phyloP scores from a whole-genome alignment of 2,797 vertebrate species.

The Kryptopterus vitreolus region DNA sequence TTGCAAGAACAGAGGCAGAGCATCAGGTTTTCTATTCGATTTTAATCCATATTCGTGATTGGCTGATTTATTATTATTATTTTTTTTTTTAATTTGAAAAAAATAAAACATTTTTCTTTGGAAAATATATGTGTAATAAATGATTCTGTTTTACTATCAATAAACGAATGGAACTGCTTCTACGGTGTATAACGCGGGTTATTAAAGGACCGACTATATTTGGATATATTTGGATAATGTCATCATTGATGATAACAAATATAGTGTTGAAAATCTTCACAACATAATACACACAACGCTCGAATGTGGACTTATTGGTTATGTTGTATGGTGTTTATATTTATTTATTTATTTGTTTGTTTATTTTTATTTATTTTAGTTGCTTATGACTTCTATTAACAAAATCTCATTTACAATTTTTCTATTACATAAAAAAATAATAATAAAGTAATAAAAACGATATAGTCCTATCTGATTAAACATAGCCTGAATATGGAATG shows the following conservation, averaged over 20 bases:
- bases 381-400: not conserved
- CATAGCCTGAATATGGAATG: not conserved
- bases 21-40: slow-evolving; percentile 39
- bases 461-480: not conserved
- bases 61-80: too few relatives aligned
- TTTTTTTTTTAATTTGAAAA: slow-evolving; percentile 9
- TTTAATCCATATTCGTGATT: slow-evolving; percentile 53
- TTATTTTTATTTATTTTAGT: too few relatives aligned
- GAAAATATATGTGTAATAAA: slow-evolving; percentile 7
- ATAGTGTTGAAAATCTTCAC: too few relatives aligned
- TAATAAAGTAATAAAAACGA: not conserved
- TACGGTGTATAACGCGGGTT: not conserved
- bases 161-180: slow-evolving; percentile 9
- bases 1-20: slow-evolving; percentile 15
- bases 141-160: not conserved
- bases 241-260: not conserved
- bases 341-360: not conserved
- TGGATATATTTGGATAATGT: too few relatives aligned
- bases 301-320: not conserved
- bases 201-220: too few relatives aligned
- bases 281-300: not conserved
- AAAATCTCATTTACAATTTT: not conserved
- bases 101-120: not conserved
- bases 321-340: slow-evolving; percentile 1
- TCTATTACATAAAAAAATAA: not conserved